These are phyloP conservation scores for Pachyrhynchus sulphureomaculatus DNA, from an alignment of 1,140 invertebrate species.

Conservation along the genomic window DNA sequence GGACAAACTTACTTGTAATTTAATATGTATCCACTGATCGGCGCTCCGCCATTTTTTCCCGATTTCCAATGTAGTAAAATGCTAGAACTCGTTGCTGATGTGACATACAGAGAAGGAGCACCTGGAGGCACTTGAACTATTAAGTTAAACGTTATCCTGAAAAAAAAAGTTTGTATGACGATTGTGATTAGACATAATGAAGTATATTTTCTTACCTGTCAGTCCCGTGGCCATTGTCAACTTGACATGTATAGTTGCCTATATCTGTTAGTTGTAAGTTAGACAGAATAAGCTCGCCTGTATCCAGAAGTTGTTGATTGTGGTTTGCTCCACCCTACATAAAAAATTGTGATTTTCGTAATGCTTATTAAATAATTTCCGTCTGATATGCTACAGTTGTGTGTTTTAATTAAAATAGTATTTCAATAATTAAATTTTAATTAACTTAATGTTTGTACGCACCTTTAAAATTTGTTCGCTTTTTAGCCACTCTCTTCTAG, in stretches of 20 bases:
- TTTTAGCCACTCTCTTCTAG: slow-evolving; percentile 66
- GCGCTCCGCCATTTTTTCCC: slow-evolving; percentile 67
- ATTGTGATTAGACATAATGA: slow-evolving; percentile 30
- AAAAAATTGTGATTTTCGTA: not conserved
- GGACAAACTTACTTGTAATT: slow-evolving; percentile 62
- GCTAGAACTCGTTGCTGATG: slow-evolving; percentile 69
- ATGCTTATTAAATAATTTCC: not conserved
- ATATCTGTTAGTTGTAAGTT: slow-evolving; percentile 65
- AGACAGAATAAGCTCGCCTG: slow-evolving; percentile 65
- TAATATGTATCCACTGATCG: slow-evolving; percentile 66
- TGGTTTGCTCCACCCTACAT: slow-evolving; percentile 51
- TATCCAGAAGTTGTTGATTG: slow-evolving; percentile 62
- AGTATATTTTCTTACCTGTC: slow-evolving; percentile 61
- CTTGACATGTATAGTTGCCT: slow-evolving; percentile 76
- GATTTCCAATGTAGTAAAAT: slow-evolving; percentile 72
- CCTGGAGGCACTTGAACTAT: slow-evolving; percentile 68
- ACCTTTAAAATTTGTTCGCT: slow-evolving; percentile 53
- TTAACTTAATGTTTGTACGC: too few species aligned
- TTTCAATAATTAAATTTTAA: too few species aligned
- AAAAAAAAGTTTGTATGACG: not conserved
- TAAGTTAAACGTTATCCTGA: slow-evolving; percentile 53
- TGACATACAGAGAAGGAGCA: slow-evolving; percentile 69
- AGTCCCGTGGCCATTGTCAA: slow-evolving; percentile 70
- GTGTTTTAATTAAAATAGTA: too few species aligned
- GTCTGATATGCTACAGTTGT: too few species aligned